These are phyloP conservation scores for Meriones unguiculatus DNA, from an alignment of 2,113 vertebrate species.

Conservation along the genomic window DNA sequence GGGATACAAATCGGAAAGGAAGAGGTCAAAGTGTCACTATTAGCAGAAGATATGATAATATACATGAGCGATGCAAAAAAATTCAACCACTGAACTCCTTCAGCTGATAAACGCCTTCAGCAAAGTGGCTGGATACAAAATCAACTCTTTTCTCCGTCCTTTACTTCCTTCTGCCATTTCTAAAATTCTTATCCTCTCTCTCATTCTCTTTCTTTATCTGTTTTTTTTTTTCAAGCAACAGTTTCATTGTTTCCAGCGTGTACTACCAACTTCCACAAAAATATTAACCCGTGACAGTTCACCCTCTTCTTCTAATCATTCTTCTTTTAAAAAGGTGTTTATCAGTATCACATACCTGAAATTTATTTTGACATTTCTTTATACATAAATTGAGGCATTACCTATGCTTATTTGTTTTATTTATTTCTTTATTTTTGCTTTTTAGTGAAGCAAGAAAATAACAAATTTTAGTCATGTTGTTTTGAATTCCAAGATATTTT, in stretches of 20 bases:
- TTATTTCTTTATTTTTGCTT: not conserved
- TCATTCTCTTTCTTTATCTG: not conserved
- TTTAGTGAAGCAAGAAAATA: slow-evolving; percentile 14
- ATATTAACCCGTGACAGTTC: not conserved
- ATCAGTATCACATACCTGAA: not conserved
- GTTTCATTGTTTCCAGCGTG: not conserved
- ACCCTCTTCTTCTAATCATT: not conserved
- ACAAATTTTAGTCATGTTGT: not conserved
- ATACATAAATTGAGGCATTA: rapidly evolving
- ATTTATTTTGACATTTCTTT: slow-evolving; percentile 28
- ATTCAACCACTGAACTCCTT: no score
- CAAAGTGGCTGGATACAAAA: no score
- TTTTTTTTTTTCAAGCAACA: not conserved
- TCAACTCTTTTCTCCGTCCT: not conserved
- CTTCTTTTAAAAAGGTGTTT: not conserved
- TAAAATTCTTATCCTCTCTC: not conserved
- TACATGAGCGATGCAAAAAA: no score
- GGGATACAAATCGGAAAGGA: no score
- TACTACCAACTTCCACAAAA: slow-evolving; percentile 22
- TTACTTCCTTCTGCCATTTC: not conserved
- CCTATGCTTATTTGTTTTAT: not conserved
- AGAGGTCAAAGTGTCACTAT: no score
- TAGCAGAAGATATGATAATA: no score
- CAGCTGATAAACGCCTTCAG: no score
- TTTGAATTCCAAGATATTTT: not conserved